Evolutionary conservation across 2,113 vertebrate species (phyloP), one percentile per base, ranked within the genome.

Genomic region (Melanerpes aurifrons): DNA sequence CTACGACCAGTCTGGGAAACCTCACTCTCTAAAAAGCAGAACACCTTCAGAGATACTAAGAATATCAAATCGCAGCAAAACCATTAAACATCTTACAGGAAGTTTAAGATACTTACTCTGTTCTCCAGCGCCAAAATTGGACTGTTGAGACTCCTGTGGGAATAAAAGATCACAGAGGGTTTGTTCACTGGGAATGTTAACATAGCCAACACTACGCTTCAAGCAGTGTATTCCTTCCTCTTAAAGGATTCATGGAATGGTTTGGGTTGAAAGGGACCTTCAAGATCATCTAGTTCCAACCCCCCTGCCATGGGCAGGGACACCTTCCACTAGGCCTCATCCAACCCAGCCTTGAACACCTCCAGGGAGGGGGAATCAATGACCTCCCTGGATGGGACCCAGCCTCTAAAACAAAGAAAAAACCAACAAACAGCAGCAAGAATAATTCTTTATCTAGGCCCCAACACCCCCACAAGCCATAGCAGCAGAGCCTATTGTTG

Each of bases 21-120:
- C 21, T 80, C 70, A 31, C 63, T 82, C 83, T 82, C 50, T 40
- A 20, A 29, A 47, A 67, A 64, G 2, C 17, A 9, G 7, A 68
- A 74, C n/a, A 45, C 29, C 25, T 57, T 2, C 35, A n/a, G 45
- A 70, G 86, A 68, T 62, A 67, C 80, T 76, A 63, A 83, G 76
- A 79, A 73, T 50, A 59, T 53, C 3, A 6, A 92, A 77, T 10
- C 32, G 53, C 79, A 92, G 66, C 61, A 87, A 24, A 72, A 63
- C 58, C 53, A 83, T 28, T 57, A 14, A 56, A 58, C 45, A 32
- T 29, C 43, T 57, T 31, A 68, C 96, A 96, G 73, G 59, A 93
- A 96, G 62, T 91, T 87, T 93, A 29, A 77, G 89, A 87, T 94
- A 99, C 99, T 99, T 93, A 99, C 99, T 99, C 97, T 98, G 98